phyloP scores from a whole-genome alignment of 2,888 invertebrate species.

The Clistopyga incitator region DNA sequence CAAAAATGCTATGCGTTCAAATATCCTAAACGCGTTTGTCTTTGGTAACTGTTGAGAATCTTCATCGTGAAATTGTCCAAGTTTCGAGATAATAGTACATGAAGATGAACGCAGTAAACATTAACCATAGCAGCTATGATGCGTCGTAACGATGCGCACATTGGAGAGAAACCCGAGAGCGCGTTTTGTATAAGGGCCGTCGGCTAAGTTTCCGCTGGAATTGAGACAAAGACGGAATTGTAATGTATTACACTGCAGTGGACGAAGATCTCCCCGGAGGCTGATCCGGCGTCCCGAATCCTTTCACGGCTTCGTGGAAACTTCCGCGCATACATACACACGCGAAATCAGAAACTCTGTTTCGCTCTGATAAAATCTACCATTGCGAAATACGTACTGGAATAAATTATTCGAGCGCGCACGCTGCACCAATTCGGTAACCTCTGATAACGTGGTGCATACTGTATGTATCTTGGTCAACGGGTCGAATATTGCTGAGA shows the following conservation, averaged over 20 bases:
- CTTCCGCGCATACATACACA: constrained; percentile 15
- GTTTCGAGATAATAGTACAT: background rate
- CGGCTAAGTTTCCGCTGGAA: constrained; percentile 60
- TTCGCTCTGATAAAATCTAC: constrained; percentile 22
- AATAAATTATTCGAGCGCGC: constrained; percentile 1
- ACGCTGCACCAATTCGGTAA: background rate
- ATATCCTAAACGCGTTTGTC: background rate
- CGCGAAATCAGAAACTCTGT: constrained; percentile 27
- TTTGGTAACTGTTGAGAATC: background rate
- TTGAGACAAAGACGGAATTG: constrained; percentile 68
- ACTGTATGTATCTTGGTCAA: background rate
- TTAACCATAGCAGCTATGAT: background rate
- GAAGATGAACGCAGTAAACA: background rate
- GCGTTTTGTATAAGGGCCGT: background rate
- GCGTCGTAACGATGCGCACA: background rate
- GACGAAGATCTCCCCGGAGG: constrained; percentile 61
- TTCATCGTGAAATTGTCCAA: background rate
- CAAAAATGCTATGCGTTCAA: background rate
- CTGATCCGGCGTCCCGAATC: constrained; percentile 32
- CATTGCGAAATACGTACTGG: constrained; percentile 10
- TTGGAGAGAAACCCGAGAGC: background rate
- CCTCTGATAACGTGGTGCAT: background rate
- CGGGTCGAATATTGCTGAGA: background rate
- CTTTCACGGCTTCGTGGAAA: constrained; percentile 56
- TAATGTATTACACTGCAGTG: constrained; percentile 69